Percentiles rank a stretch among this genome's conserved stretches.
These are phyloP conservation scores for Psilopogon haemacephalus DNA, from an alignment of 2,113 vertebrate species.

Conservation along the genomic window DNA sequence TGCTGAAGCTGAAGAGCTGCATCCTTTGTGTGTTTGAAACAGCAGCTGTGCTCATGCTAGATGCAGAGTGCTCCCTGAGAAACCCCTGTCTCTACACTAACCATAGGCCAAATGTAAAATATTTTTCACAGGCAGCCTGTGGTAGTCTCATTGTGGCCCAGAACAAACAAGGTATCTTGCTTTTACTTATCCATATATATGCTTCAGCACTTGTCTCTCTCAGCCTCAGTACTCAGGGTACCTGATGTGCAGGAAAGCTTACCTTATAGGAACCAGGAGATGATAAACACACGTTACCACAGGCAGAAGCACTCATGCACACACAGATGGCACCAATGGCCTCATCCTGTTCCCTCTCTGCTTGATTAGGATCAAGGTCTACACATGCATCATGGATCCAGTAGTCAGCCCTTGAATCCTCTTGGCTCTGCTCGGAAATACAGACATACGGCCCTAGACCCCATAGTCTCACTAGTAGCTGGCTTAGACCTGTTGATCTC, in stretches of 20 bases:
- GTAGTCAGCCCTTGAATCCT: background rate
- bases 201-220: background rate
- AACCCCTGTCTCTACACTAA: background rate
- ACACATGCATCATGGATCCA: too few species aligned
- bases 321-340: background rate
- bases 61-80: background rate
- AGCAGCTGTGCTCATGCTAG: background rate
- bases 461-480: background rate
- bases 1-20: background rate
- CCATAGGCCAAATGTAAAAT: background rate
- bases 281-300: accelerated
- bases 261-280: background rate
- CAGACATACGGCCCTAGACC: background rate
- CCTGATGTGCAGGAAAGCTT: background rate
- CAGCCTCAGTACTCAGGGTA: background rate
- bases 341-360: background rate
- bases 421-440: background rate
- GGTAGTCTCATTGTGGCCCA: background rate
- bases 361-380: background rate
- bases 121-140: background rate
- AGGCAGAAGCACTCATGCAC: background rate
- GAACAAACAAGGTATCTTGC: background rate
- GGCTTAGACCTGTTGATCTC: background rate
- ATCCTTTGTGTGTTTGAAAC: background rate
- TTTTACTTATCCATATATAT: background rate